Evolutionary conservation across 2,113 vertebrate genomes (phyloP), one percentile per base, ranked within the genome.

Genomic region (Corythornis cristatus): DNA sequence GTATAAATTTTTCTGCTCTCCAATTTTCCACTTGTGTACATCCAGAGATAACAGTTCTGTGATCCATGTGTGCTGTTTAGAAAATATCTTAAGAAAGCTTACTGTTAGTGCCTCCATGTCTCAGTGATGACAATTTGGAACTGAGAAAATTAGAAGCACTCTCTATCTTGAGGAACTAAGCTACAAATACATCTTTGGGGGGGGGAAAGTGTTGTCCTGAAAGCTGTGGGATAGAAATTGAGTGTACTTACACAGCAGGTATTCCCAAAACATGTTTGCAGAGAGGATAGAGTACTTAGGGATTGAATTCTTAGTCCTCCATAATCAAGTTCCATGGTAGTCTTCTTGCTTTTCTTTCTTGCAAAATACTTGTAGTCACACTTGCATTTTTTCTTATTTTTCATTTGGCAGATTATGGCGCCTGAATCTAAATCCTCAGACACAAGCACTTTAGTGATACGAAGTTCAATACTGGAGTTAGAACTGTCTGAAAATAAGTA

Each of bases 381-480:
- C 51, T 64, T 50, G 8, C 40, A 9, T 0, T 26, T 65, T 72
- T 86, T 56, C 42, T 71, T 94, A 83, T 43, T 76, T 93, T 89
- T 73, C 40, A 86, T 10, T 80, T 60, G 13, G 23, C 70, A 76
- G 56, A 81, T 53, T 73, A 67, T 67, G 28, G 22, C 87, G 33
- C 40, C 68, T 92, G n/a, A 31, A 7, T 71, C 46, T 74, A 94
- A 94, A 91, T 86, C 48, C 53, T 57, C 75, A 66, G 81, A 79
- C 37, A 79, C 18, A 96, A 92, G 31, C 57, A 64, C 91, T 92
- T 95, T 58, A 80, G 79, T 94, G 84, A 93, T 81, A 35, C n/a
- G 22, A 93, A 8, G 85, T 46, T 89, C 77, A 70, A 8, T 83
- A 90, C 6, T 71, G 35, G 75, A 88, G 45, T 67, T 76, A 88